Evolutionary conservation across 2,888 invertebrate species (phyloP), one percentile per base, ranked within the genome.

Genomic region (Synergus laeviventris): DNA sequence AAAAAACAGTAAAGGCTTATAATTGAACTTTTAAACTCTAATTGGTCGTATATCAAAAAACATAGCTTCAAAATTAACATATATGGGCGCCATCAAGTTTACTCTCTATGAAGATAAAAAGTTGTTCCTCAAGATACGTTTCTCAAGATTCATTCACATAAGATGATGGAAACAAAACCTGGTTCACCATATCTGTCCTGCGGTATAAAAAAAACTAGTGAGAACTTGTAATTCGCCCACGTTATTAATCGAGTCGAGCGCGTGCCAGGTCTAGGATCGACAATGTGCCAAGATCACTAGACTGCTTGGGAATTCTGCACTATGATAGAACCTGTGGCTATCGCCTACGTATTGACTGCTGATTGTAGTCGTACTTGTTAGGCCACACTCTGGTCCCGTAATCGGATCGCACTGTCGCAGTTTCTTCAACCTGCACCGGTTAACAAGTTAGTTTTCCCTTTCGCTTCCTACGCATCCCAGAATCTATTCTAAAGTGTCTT

Each of bases 391-490:
- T 21, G 75, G 64, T 75, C 73, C 62, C 73, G 66, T 49, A 36
- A 60, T 61, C 74, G 61, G 39, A 12, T 49, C 64, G 36, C 39
- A 39, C 42, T 59, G 24, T 21, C 56, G 73, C 42, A 81, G 82
- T 83, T 81, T 77, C 79, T 82, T 81, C 83, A 85, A 85, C 84
- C 83, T 84, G 86, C 82, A 74, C 76, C 75, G 73, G 73, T 73
- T 76, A 73, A 70, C 76, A 76, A 81, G 82, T 81, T 82, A 81
- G 83, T 84, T 86, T 88, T 86, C 81, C 86, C 85, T 86, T 87
- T 87, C 84, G 84, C 86, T 85, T 85, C 87, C 87, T 87, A 87
- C 88, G 86, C 88, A 83, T 83, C 84, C 76, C 77, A 77, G 80
- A 78, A 80, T 54, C n/a, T n/a, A 18, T 7, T 18, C 9, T 75